phyloP scores from a whole-genome alignment of 2,888 invertebrate genomes.

The Quadroppia sp. region DNA sequence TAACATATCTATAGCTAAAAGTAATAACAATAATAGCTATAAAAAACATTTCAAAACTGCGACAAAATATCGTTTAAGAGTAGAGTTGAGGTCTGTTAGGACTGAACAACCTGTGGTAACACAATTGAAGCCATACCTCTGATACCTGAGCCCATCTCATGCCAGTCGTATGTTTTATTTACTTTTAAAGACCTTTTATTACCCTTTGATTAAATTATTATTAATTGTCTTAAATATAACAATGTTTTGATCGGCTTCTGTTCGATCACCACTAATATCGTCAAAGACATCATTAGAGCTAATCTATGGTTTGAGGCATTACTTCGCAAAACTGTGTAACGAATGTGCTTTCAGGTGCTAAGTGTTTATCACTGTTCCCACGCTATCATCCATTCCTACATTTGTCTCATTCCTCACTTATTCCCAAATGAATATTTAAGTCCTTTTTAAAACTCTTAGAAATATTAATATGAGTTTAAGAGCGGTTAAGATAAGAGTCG shows the following conservation, averaged over 20 bases:
- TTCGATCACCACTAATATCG: neutral
- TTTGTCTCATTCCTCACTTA: conserved; percentile 19
- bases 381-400: neutral
- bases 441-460: neutral
- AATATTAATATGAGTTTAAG: neutral
- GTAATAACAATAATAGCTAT: neutral
- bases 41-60: neutral
- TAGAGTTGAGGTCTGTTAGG: neutral
- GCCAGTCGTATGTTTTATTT: neutral
- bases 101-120: conserved; percentile 12
- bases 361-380: conserved; percentile 29
- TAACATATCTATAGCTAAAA: neutral
- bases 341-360: conserved; percentile 15
- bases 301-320: neutral
- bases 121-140: neutral
- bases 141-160: neutral
- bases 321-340: neutral
- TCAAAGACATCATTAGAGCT: neutral
- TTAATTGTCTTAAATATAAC: conserved; percentile 6
- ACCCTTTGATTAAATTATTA: neutral
- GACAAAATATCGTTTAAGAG: neutral
- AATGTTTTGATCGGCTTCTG: neutral
- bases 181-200: neutral
- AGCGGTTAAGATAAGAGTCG: neutral
- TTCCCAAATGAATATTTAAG: conserved; percentile 31